Evolutionary conservation across 2,113 vertebrate genomes (phyloP).

Genomic region (Chloroceryle aenea): DNA sequence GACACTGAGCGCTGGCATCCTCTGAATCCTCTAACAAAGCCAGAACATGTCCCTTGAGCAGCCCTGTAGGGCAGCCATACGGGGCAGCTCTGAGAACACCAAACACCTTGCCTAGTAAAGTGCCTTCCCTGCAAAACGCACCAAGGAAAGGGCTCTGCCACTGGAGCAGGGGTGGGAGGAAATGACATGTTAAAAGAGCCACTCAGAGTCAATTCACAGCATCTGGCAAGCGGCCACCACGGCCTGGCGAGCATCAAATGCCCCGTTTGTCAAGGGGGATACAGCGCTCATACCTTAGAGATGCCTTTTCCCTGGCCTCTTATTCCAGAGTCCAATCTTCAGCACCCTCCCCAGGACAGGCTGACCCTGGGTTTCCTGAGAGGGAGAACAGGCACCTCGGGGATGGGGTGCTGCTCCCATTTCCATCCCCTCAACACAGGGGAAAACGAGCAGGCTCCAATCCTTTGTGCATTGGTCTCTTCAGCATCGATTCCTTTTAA

Average conservation of each 20-base stretch:
- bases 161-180: not conserved
- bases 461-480: not conserved
- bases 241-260: not conserved
- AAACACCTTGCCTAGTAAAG: not conserved
- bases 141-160: not conserved
- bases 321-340: not conserved
- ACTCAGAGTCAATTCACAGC: not conserved
- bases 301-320: not conserved
- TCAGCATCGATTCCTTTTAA: not conserved
- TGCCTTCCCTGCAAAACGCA: not conserved
- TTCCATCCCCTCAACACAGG: not conserved
- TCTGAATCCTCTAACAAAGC: not conserved
- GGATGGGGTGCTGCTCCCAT: not conserved
- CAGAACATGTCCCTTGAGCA: not conserved
- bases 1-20: not conserved
- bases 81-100: not conserved
- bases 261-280: not conserved
- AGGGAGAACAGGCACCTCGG: not conserved
- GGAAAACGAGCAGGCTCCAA: not conserved
- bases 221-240: not conserved
- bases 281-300: not conserved
- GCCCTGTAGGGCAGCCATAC: rapidly evolving
- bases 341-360: not conserved
- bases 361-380: not conserved
- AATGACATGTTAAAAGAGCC: not conserved